Evolutionary conservation across 1,140 invertebrate species (phyloP).

Genomic region (Drosophila elegans): DNA sequence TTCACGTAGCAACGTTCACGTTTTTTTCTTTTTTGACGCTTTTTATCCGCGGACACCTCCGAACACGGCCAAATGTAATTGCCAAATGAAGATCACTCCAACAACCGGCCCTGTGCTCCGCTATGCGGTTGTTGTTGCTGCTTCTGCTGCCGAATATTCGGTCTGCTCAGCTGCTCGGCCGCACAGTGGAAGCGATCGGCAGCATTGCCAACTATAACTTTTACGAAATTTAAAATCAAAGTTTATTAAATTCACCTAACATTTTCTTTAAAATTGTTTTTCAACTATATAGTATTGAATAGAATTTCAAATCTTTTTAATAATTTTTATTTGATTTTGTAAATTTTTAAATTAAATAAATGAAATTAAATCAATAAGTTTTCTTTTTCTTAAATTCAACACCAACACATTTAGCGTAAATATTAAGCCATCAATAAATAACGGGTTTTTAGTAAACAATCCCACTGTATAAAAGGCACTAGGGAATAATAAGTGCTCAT

Average conservation of each 20-base stretch:
- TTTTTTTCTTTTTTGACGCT: slow-evolving; percentile 11
- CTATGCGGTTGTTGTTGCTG: slow-evolving; percentile 5
- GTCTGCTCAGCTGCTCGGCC: slow-evolving; percentile 4
- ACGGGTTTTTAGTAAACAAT: not conserved
- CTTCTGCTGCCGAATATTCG: slow-evolving; percentile 3
- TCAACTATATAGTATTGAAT: too few relatives aligned
- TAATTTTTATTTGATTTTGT: too few relatives aligned
- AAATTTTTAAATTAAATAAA: too few relatives aligned
- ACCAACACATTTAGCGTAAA: not conserved
- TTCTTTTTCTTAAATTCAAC: too few relatives aligned
- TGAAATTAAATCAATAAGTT: too few relatives aligned
- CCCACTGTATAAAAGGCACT: not conserved
- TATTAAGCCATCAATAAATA: not conserved
- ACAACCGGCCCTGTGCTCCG: slow-evolving; percentile 11
- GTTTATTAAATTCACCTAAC: too few relatives aligned
- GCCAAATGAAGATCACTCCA: slow-evolving; percentile 17
- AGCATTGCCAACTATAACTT: too few relatives aligned
- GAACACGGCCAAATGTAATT: slow-evolving; percentile 41
- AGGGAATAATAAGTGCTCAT: not conserved
- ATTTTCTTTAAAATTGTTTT: too few relatives aligned
- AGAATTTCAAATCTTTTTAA: too few relatives aligned
- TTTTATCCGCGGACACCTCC: slow-evolving; percentile 33
- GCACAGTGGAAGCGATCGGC: not conserved
- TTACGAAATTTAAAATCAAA: too few relatives aligned
- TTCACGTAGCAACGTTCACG: slow-evolving; percentile 7